A percentile compares a stretch with the other conserved stretches of the same genome.
Evolutionary conservation across 2,888 invertebrate genomes (phyloP).

Genomic region (Anarsia innoxiella): DNA sequence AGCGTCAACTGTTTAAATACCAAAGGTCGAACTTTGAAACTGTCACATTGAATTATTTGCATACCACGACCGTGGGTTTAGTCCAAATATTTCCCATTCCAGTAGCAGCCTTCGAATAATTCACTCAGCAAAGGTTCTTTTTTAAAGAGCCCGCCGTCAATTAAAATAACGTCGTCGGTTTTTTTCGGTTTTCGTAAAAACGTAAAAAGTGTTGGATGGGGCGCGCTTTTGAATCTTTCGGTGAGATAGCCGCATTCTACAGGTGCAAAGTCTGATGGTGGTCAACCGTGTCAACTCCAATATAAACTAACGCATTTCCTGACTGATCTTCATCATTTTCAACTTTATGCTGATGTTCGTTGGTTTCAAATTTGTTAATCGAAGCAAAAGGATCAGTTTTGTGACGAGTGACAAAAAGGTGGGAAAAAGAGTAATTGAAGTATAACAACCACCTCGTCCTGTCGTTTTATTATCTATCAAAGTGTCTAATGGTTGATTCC

Average conservation of each 20-base stretch:
- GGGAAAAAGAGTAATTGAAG: conserved; percentile 35
- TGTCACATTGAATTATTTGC: conserved; percentile 62
- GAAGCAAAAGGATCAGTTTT: neutral
- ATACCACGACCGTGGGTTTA: conserved; percentile 43
- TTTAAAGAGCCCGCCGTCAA: conserved; percentile 57
- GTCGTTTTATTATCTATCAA: conserved; percentile 23
- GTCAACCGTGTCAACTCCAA: conserved; percentile 53
- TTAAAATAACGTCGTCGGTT: conserved; percentile 61
- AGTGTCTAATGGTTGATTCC: conserved; percentile 31
- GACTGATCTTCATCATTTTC: conserved; percentile 1
- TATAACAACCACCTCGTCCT: conserved; percentile 16
- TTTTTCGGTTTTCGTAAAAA: conserved; percentile 33
- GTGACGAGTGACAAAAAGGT: conserved; percentile 30
- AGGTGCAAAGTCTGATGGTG: conserved; percentile 63
- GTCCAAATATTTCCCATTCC: conserved; percentile 59
- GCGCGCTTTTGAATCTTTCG: conserved; percentile 64
- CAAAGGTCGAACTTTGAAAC: conserved; percentile 31
- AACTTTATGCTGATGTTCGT: neutral
- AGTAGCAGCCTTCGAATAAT: conserved; percentile 54
- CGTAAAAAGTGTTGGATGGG: conserved; percentile 49
- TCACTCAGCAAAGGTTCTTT: conserved; percentile 48
- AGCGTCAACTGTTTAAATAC: conserved; percentile 22
- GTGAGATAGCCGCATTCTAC: conserved; percentile 64
- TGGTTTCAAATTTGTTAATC: neutral
- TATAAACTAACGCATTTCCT: no score